These are phyloP conservation scores for Drosophila macrospina DNA, from an alignment of 2,888 invertebrate species.

Conservation along the genomic window DNA sequence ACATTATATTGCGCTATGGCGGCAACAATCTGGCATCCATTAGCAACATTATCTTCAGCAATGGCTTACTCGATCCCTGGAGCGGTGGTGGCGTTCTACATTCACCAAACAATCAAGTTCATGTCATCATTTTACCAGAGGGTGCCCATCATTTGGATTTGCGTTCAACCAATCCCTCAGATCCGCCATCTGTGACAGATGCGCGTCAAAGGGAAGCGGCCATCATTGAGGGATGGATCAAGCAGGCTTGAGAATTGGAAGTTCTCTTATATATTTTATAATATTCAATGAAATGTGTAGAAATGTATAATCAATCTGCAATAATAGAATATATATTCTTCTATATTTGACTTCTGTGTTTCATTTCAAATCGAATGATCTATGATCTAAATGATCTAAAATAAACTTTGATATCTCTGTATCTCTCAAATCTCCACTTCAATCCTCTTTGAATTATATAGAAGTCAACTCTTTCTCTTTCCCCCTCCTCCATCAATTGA, in stretches of 20 bases:
- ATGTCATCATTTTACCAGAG: conserved; percentile 91
- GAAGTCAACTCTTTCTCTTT: no score
- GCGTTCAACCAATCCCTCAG: conserved; percentile 60
- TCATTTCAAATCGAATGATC: background rate
- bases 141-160: conserved; percentile 95
- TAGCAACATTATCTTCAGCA: conserved; percentile 92
- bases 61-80: conserved; percentile 95
- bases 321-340: no score
- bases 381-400: no score
- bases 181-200: conserved; percentile 78
- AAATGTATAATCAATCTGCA: no score
- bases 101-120: conserved; percentile 88
- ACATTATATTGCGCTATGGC: conserved; percentile 92
- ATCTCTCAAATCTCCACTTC: no score
- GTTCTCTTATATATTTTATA: background rate
- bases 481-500: background rate
- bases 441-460: no score
- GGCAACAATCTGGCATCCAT: conserved; percentile 89
- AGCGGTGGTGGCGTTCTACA: conserved; percentile 92
- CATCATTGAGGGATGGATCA: conserved; percentile 75
- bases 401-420: no score
- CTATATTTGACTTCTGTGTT: no score
- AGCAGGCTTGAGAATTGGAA: conserved; percentile 30
- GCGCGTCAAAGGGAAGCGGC: conserved; percentile 75
- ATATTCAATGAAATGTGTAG: no score